A percentile compares a stretch with the other conserved stretches of the same genome.
Evolutionary conservation across 1,140 invertebrate species (phyloP).

Genomic region (Marisa cornuarietis): DNA sequence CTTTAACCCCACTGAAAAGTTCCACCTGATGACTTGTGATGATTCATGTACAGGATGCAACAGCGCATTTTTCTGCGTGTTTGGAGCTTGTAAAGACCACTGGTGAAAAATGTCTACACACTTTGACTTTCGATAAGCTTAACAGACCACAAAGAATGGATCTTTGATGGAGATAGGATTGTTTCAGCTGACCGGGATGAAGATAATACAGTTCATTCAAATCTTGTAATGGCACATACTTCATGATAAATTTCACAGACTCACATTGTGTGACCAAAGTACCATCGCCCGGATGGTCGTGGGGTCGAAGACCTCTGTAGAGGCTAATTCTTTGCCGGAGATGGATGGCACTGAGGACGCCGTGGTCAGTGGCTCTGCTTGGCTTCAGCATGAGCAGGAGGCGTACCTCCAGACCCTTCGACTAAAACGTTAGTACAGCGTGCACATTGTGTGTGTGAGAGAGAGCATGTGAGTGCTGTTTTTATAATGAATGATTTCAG

Average conservation of each 20-base stretch:
- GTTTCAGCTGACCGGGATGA: background rate
- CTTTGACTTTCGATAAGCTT: too few species aligned
- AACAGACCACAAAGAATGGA: too few species aligned
- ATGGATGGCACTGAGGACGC: conserved; percentile 18
- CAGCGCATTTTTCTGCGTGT: too few species aligned
- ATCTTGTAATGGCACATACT: too few species aligned
- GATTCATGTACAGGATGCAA: too few species aligned
- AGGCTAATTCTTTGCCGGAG: background rate
- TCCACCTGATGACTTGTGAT: too few species aligned
- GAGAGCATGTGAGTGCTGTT: background rate
- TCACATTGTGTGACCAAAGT: background rate
- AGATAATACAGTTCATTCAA: background rate
- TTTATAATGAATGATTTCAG: too few species aligned
- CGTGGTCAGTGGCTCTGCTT: conserved; percentile 31
- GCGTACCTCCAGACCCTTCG: conserved; percentile 38
- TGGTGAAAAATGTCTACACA: too few species aligned
- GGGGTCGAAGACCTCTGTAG: conserved; percentile 7
- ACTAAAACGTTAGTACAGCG: conserved; percentile 44
- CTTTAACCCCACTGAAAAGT: too few species aligned
- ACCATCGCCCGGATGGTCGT: conserved; percentile 15
- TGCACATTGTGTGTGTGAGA: background rate
- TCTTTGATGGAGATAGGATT: too few species aligned
- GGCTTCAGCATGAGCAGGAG: conserved; percentile 44
- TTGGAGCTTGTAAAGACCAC: too few species aligned
- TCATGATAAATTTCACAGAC: background rate